Evolutionary conservation across 2,797 vertebrate species (phyloP), one percentile per base, ranked within the genome.

Genomic region (Adrianichthys oophorus): DNA sequence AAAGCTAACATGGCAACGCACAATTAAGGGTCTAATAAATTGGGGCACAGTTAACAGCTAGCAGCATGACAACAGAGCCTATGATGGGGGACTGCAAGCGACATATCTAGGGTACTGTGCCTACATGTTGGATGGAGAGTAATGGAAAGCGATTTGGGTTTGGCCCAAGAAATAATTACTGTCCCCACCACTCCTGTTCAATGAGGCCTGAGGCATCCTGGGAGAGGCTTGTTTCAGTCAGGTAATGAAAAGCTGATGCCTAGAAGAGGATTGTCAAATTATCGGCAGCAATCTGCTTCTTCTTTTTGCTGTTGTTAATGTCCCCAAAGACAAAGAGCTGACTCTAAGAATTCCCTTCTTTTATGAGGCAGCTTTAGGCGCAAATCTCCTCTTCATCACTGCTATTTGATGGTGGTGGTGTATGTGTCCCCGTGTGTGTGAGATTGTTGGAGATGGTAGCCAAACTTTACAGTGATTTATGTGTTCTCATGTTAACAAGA

Each of bases 151-250:
- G 78, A 92, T 91, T 92, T 90, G 85, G 85, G 88, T 79, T 78
- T 85, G 84, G 87, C 71, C 81, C 83, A 83, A 87, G 82, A 87
- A 87, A 89, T 92, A 93, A 92, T 92, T 91, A 93, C 90, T 71
- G 72, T 87, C 86, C 85, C 85, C 87, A 89, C 89, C 89, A 89
- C 78, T 78, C 70, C 76, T 92, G 89, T 88, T 93, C 90, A 92
- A 90, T 91, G 90, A 91, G 89, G 85, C 87, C 89, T 86, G 82
- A 53, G 74, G 76, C 79, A 89, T 80, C 83, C 48, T 48, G 89
- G 88, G 91, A 89, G 67, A 70, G 65, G 67, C 65, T 85, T 87
- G 87, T 90, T 92, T 90, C 86, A 85, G 89, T 79, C 84, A 82
- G 74, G 90, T 91, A 90, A 90, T 90, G 78, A 76, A 90, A 76